Percentiles rank a stretch among this genome's conserved stretches.
Conservation (phyloP, 2,113 vertebrate species). For the Isurus oxyrinchus region DNA sequence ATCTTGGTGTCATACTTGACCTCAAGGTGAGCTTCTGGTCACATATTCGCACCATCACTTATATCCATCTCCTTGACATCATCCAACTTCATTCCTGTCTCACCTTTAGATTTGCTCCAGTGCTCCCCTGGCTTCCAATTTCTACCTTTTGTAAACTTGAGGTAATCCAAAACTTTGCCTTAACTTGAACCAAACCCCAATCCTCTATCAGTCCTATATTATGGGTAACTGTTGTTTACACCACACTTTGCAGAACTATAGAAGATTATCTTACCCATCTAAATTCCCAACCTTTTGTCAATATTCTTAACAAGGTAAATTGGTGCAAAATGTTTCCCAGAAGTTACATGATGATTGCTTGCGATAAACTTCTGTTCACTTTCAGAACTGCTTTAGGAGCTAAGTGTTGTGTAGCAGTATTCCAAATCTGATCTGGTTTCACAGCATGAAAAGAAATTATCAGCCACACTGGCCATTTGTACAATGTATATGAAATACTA, state of each 20-base stretch:
- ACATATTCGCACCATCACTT: too few relatives aligned
- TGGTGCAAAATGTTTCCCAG: background rate
- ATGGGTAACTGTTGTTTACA: background rate
- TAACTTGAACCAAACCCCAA: too few relatives aligned
- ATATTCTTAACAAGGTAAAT: background rate
- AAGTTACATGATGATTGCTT: background rate
- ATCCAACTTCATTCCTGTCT: too few relatives aligned
- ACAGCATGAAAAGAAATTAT: background rate
- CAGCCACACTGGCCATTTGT: background rate
- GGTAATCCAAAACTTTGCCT: too few relatives aligned
- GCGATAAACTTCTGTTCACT: background rate
- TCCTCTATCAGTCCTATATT: too few relatives aligned
- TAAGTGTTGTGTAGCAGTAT: background rate
- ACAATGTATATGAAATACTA: background rate
- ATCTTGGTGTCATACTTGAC: too few relatives aligned
- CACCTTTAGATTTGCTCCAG: too few relatives aligned
- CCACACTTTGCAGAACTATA: background rate
- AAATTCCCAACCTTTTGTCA: background rate
- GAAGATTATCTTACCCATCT: background rate
- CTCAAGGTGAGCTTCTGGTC: too few relatives aligned
- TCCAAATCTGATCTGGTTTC: background rate
- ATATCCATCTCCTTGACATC: too few relatives aligned
- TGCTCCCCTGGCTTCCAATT: too few relatives aligned
- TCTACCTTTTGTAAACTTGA: too few relatives aligned
- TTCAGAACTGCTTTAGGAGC: background rate